phyloP scores from a whole-genome alignment of 2,113 vertebrate species.

The Pseudorectes ferrugineus region DNA sequence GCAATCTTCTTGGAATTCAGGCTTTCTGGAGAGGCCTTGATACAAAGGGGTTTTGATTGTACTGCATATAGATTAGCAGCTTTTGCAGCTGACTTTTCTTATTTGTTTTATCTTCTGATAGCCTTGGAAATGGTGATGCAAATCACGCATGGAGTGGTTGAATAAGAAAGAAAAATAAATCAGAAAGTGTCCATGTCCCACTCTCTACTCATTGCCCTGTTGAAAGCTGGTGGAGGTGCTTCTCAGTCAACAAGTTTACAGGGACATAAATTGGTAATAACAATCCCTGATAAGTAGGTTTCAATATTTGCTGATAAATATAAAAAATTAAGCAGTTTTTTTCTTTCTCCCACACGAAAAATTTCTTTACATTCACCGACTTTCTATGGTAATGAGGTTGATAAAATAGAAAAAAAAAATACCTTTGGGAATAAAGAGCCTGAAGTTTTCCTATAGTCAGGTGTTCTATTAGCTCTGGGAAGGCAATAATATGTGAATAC shows the following conservation, averaged over 20 bases:
- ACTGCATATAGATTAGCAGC: neutral
- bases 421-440: neutral
- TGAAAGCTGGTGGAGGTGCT: neutral
- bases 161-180: neutral
- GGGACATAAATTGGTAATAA: neutral
- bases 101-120: neutral
- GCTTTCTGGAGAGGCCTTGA: neutral
- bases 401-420: neutral
- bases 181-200: neutral
- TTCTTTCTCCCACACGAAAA: neutral
- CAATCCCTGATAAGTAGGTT: neutral
- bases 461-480: neutral
- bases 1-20: neutral
- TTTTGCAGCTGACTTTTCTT: neutral
- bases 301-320: neutral
- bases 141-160: neutral
- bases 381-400: neutral
- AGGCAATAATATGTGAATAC: neutral
- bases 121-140: neutral
- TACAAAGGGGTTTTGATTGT: neutral
- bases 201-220: neutral
- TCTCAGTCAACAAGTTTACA: neutral
- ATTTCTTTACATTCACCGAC: neutral
- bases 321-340: neutral
- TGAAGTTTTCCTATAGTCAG: neutral